Base-by-base conservation (phyloP, 2,888 invertebrate species). In the Cheilosia soror region DNA sequence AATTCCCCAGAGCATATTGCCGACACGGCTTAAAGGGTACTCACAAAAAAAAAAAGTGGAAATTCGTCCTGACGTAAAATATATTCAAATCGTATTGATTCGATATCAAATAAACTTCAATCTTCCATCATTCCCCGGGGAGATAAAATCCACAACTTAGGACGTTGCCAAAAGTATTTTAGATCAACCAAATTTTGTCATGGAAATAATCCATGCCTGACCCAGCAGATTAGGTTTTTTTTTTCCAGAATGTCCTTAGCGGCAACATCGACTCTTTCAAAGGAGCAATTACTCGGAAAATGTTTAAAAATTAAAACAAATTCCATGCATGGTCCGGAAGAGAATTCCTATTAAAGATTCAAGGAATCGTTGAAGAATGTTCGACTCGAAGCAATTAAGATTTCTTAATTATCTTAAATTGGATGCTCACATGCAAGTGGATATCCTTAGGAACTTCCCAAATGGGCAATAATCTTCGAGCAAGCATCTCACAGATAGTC, bases 391-490 rank as follows among this genome's bases (percentile, higher is more conserved):
- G 27, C 37, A 66, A 55, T 65, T 63, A 25, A 5, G 33, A 9
- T 31, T 37, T 37, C 15, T 49, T 53, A 79, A 72, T 62, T 68
- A 68, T 69, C 68, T 6, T 13, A 15, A 44, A 65, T 44, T 57
- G 20, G 31, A 65, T 71, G 27, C 25, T 37, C 44, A 58, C 44
- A 76, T 62, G 73, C 37, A 68, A 58, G 37, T 33, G 31, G 55
- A 15, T 63, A 49, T 55, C 9, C 42, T 29, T 68, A 58, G 15
- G 37, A 49, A n/a, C 37, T 53, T 75, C 75, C 75, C 80, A 55
- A 75, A 69, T 69, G 75, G 63, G 75, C 42, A 81, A 51, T 69
- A 63, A 63, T 76, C 69, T 71, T 51, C 4, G 15, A 42, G 31
- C 20, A 73, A 40, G 13, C 27, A 33, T 20, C 33, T 7, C 42